Conservation (phyloP, 2,113 vertebrate species). For the Cyprinodon tularosa region DNA sequence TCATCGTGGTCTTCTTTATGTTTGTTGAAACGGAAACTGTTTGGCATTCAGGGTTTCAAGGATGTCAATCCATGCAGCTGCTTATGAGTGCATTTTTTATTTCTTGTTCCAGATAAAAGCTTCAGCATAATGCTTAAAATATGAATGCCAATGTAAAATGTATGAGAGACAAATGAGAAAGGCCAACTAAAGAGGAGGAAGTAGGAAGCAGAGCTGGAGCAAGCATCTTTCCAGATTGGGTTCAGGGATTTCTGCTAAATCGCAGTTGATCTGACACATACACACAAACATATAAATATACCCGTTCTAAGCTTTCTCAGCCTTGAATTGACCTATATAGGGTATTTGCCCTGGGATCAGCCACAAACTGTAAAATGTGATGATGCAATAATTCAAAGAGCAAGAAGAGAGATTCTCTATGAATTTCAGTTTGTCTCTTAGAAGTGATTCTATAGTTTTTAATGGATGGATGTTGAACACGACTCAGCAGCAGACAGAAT, state of each 20-base stretch:
- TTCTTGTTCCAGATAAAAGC: conserved; percentile 29
- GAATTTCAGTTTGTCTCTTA: conserved; percentile 32
- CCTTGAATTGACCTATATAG: conserved; percentile 66
- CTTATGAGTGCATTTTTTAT: conserved; percentile 12
- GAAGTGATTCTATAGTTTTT: conserved; percentile 28
- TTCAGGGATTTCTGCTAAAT: conserved; percentile 56
- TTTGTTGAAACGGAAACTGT: neutral
- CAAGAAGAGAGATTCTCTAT: conserved; percentile 39
- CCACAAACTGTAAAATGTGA: conserved; percentile 60
- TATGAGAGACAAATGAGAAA: conserved; percentile 53
- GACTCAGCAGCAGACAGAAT: conserved; percentile 24
- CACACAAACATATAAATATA: conserved; percentile 34
- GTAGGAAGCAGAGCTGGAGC: conserved; percentile 31
- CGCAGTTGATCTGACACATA: conserved; percentile 41
- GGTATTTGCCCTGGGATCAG: conserved; percentile 54
- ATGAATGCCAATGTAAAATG: conserved; percentile 60
- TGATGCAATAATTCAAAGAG: conserved; percentile 56
- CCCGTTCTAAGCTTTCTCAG: conserved; percentile 51
- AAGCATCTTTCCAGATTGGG: conserved; percentile 54
- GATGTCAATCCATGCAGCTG: neutral
- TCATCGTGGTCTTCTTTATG: neutral
- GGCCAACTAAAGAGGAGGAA: conserved; percentile 38
- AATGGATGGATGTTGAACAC: conserved; percentile 28
- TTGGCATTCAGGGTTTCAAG: conserved; percentile 7
- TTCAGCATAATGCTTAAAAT: conserved; percentile 47